Evolutionary conservation across 2,113 vertebrate species (phyloP), one percentile per base, ranked within the genome.

Genomic region (Echinops telfairi): DNA sequence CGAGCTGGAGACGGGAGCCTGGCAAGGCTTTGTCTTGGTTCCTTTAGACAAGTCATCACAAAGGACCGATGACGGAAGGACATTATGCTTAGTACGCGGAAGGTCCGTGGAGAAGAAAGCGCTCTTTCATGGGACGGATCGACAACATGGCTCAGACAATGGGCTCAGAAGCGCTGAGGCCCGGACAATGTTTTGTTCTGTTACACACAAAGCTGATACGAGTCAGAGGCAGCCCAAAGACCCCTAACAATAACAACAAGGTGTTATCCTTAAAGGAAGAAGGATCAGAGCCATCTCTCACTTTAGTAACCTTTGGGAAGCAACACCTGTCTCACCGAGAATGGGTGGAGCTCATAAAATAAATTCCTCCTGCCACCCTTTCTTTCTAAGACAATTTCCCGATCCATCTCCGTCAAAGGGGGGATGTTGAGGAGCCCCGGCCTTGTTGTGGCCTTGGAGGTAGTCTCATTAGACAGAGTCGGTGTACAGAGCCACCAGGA

Each of bases 351-450:
- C 68, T 77, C 60, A 16, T 88, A 78, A 79, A 33, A 33, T 40
- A 64, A 92, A 86, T 16, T 47, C 11, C 29, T 75, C 12, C 53
- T 80, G 27, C 15, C 12, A 47, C 38, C n/a, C 20, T 40, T 83
- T 77, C 78, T 76, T 80, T 85, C 47, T 88, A 40, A 84, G 36
- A 78, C 23, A 33, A 62, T 47, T 85, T 83, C 88, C 84, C 60
- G 29, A 68, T 60, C 29, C 12, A 47, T 82, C 58, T 76, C 68
- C 62, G 68, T 36, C 66, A 70, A 38, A 12, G 31, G 58, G n/a
- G 62, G 31, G 36, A 14, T 70, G 53, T 31, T 58, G 4, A 80
- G 23, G 40, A 83, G 27, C 6, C 0, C 19, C 53, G 90, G 14
- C 64, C 57, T 80, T 43, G 88, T 3, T 47, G 33, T 31, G 40